Base-by-base conservation (phyloP, 2,797 vertebrate genomes). In the Arctocebus calabarensis region DNA sequence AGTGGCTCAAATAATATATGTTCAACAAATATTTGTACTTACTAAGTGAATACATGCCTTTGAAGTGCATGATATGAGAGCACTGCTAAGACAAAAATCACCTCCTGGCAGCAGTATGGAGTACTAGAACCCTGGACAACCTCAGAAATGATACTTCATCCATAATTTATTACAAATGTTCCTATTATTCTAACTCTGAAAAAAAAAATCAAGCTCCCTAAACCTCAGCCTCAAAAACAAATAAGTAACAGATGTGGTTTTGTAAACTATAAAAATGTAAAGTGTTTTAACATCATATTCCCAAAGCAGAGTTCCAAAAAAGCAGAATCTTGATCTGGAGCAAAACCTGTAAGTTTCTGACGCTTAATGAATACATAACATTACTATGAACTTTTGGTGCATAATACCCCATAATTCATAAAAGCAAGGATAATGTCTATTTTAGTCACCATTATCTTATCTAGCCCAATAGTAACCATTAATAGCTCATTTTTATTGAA, bases 221-320 rank as follows among this genome's bases (percentile, higher is more conserved):
- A 78, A 73, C n/a, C 43, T 86, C 20, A 40, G n/a, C 17, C 52
- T 95, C 64, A 96, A 57, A 89, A 55, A 81, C 59, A 78, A 94
- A 27, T 66, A 87, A 91, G 29, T 17, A 88, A 78, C 20, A 88
- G 22, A 64, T 25, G 27, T 37, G 40, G 55, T 52, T 97, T 85
- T 40, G 23, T 66, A 82, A 81, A 25, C 68, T 88, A 59, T 70
- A 66, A 25, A 92, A 88, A 88, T 10, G 29, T 5, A 68, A 93
- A 48, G 19, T 4, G 73, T 27, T 40, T 78, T 87, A 88, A 89
- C 7, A 83, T 34, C 27, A 68, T 32, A 90, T 71, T 7, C 32
- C 40, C 29, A 83, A 45, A 25, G 37, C n/a, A 75, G 77, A 95
- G 59, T 64, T 88, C 55, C 74, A 94, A 96, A 94, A 78, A 22